Percentiles rank a stretch among this genome's conserved stretches.
These are phyloP conservation scores for Dysidea cf. avara DNA, from an alignment of 37 sponge, comb jelly and placozoan genomes.

Conservation along the genomic window DNA sequence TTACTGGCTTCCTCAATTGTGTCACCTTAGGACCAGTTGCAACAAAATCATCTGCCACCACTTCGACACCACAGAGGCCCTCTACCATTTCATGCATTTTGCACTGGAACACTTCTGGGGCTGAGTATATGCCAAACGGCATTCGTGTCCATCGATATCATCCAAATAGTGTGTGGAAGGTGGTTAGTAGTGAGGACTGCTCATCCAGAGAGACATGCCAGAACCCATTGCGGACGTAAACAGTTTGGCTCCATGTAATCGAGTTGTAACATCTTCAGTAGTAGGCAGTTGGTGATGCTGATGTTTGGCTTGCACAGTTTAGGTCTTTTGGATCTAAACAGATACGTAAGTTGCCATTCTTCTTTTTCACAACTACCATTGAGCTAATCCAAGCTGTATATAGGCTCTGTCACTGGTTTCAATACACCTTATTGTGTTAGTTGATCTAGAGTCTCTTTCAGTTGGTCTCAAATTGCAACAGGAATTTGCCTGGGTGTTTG, in stretches of 20 bases:
- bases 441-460: slow-evolving; percentile 12
- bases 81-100: slow-evolving; percentile 29
- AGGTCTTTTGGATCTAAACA: slow-evolving; percentile 55
- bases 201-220: too few relatives aligned
- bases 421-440: slow-evolving; percentile 11
- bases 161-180: too few relatives aligned
- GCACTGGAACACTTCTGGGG: slow-evolving; percentile 54
- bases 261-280: too few relatives aligned
- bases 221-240: too few relatives aligned
- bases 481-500: slow-evolving; percentile 30
- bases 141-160: slow-evolving; percentile 31
- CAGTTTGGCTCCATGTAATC: too few relatives aligned
- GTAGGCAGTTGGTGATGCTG: slow-evolving; percentile 22
- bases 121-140: slow-evolving; percentile 53
- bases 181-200: too few relatives aligned
- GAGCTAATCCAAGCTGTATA: slow-evolving; percentile 56
- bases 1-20: slow-evolving; percentile 4
- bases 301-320: slow-evolving; percentile 29
- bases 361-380: slow-evolving; percentile 39
- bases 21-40: too few relatives aligned
- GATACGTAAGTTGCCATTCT: slow-evolving; percentile 25
- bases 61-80: too few relatives aligned
- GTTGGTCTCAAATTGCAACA: slow-evolving; percentile 32
- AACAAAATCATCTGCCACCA: too few relatives aligned
- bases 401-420: slow-evolving; percentile 25